A percentile compares a stretch with the other conserved stretches of the same genome.
Conservation (phyloP, 2,888 invertebrate species). For the Dermolepida albohirtum region DNA sequence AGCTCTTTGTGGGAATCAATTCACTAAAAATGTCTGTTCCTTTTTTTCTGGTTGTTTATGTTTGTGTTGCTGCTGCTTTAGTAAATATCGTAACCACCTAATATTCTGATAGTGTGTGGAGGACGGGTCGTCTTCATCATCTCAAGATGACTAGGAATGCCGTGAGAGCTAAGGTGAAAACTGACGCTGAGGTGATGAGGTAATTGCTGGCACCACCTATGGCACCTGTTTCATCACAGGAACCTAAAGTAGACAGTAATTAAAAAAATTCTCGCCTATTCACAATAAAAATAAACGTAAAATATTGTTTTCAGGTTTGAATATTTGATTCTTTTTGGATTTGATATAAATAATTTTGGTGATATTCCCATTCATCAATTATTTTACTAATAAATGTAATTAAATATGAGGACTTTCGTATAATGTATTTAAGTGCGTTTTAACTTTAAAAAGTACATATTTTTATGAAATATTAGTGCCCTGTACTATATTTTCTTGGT, state of each 20-base stretch:
- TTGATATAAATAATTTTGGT: too few relatives aligned
- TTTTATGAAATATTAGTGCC: too few relatives aligned
- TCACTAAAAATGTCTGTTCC: conserved; percentile 35
- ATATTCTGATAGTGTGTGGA: conserved; percentile 43
- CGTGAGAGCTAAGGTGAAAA: conserved; percentile 32
- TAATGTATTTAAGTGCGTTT: too few relatives aligned
- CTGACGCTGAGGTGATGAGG: conserved; percentile 36
- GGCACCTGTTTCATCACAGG: conserved; percentile 46
- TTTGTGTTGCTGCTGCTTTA: conserved; percentile 6
- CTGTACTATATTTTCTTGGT: too few relatives aligned
- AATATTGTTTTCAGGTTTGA: too few relatives aligned
- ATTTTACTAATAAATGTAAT: too few relatives aligned
- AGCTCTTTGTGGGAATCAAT: conserved; percentile 8
- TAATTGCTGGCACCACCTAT: conserved; percentile 32
- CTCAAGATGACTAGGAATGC: conserved; percentile 34
- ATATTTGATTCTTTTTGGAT: too few relatives aligned
- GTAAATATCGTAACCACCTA: conserved; percentile 27
- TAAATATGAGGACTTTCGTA: too few relatives aligned
- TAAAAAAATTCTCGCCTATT: too few relatives aligned
- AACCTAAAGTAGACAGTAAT: conserved; percentile 41
- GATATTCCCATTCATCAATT: too few relatives aligned
- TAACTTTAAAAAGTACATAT: too few relatives aligned
- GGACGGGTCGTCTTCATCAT: conserved; percentile 42
- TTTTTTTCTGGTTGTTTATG: not conserved
- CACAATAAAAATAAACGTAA: too few relatives aligned